Conservation (phyloP, 2,797 vertebrate genomes). For the Hirundo rustica region DNA sequence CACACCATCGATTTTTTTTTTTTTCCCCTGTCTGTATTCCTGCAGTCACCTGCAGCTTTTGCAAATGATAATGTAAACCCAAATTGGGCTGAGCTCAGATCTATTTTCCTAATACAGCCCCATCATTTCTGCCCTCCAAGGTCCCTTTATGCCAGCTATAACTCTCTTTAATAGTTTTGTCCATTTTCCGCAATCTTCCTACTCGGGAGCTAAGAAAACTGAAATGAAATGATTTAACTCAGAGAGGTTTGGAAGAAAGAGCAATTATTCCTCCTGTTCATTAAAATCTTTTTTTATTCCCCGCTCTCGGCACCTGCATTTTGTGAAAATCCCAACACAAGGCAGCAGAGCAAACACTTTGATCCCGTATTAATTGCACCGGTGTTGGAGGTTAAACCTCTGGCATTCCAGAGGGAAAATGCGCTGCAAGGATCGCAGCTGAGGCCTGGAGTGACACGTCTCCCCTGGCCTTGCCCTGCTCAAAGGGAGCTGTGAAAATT, state of each 20-base stretch:
- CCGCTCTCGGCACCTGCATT: neutral
- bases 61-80: conserved; percentile 4
- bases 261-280: neutral
- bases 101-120: neutral
- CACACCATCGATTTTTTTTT: neutral
- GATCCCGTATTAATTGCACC: neutral
- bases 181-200: conserved; percentile 19
- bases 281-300: neutral
- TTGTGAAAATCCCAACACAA: neutral
- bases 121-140: neutral
- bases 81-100: neutral
- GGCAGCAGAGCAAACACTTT: neutral
- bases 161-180: conserved; percentile 38
- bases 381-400: neutral
- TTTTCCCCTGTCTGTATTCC: neutral
- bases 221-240: neutral
- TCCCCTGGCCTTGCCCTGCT: neutral
- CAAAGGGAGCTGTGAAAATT: neutral
- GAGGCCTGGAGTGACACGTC: neutral
- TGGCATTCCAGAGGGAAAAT: neutral
- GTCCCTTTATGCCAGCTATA: neutral
- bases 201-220: neutral
- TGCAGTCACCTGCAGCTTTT: conserved; percentile 18
- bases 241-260: neutral
- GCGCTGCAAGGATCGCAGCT: neutral